These are phyloP conservation scores for Ormyrus pomaceus DNA, from an alignment of 2,888 invertebrate genomes.

Conservation along the genomic window DNA sequence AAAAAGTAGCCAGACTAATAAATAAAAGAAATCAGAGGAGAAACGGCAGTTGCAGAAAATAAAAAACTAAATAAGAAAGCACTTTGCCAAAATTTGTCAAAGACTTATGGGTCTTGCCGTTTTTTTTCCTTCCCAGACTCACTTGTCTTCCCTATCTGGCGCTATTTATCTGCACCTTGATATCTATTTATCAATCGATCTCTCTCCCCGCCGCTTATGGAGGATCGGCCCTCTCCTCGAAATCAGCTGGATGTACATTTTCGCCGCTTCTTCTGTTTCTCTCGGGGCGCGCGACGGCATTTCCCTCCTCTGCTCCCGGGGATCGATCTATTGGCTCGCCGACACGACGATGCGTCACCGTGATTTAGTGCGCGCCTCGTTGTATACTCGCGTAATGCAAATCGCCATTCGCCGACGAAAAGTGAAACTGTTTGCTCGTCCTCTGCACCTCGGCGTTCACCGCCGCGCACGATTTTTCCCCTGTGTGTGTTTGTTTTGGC, in stretches of 20 bases:
- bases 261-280: neutral
- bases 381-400: conserved; percentile 47
- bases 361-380: conserved; percentile 44
- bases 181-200: conserved; percentile 26
- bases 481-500: conserved; percentile 35
- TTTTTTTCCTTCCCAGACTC: neutral
- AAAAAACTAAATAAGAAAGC: too few relatives aligned
- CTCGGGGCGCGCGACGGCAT: neutral
- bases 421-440: conserved; percentile 51
- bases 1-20: too few relatives aligned
- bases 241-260: neutral
- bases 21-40: too few relatives aligned
- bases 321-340: conserved; percentile 43
- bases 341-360: conserved; percentile 39
- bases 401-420: conserved; percentile 39
- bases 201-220: neutral
- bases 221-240: neutral
- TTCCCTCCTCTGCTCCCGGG: conserved; percentile 12
- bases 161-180: conserved; percentile 21
- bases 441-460: neutral
- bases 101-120: too few relatives aligned
- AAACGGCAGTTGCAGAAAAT: too few relatives aligned
- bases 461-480: neutral
- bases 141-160: conserved; percentile 12
- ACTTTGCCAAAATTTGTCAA: too few relatives aligned